phyloP scores from a whole-genome alignment of 2,888 invertebrate species.

The Microplitis manilae region DNA sequence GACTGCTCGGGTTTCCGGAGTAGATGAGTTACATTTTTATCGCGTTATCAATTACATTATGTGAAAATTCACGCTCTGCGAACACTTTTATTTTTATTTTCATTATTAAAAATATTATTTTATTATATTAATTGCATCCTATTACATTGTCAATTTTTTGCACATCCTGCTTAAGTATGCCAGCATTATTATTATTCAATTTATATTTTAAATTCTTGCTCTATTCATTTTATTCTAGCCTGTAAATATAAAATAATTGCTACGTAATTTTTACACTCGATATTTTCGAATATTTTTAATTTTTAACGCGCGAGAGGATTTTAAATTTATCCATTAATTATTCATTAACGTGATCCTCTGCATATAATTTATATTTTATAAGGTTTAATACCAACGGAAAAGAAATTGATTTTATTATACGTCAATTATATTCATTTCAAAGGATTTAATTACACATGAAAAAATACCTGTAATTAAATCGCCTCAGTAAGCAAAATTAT shows the following conservation, averaged over 20 bases:
- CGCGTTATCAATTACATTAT: not conserved
- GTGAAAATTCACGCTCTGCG: not conserved
- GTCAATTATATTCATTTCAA: not conserved
- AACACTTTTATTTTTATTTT: not conserved
- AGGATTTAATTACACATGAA: not conserved
- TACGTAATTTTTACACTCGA: too few species aligned
- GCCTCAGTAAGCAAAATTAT: not conserved
- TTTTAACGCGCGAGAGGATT: not conserved
- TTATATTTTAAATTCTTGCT: not conserved
- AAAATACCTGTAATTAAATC: not conserved
- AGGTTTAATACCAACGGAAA: too few species aligned
- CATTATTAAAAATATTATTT: not conserved
- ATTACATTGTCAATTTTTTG: not conserved
- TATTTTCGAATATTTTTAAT: not conserved
- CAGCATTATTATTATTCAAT: not conserved
- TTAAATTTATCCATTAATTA: not conserved
- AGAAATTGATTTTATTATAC: not conserved
- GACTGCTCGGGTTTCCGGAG: slow-evolving; percentile 2
- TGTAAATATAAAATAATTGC: not conserved
- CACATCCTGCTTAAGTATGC: not conserved
- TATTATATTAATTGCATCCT: not conserved
- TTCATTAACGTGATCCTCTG: not conserved
- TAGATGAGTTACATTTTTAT: not conserved
- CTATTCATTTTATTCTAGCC: not conserved
- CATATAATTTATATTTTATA: not conserved